Evolutionary conservation across 1,140 invertebrate genomes (phyloP), one percentile per base, ranked within the genome.

Genomic region (Brevipalpus yothersi): DNA sequence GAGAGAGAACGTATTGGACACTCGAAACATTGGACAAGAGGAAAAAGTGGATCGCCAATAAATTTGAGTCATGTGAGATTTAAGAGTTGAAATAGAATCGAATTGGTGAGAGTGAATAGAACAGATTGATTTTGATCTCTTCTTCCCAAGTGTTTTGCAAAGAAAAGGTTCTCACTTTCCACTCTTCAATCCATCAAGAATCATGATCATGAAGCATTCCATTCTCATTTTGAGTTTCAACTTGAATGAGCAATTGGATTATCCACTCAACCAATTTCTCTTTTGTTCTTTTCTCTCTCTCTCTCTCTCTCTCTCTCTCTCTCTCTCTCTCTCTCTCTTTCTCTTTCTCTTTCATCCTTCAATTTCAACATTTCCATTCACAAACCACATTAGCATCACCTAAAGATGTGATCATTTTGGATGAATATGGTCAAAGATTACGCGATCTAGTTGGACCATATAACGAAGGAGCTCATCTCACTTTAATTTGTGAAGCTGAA

Each of bases 401-500:
- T 41, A 80, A 80, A 66, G 78, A 79, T 67, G 84, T 86, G 41
- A 81, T 84, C 66, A 89, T 90, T 73, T 86, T 83, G 71, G 84
- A 86, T 66, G 79, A 79, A 42, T 82, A 82, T 67, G 76, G 81
- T 65, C 76, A 82, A 67, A 81, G 85, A 65, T 77, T 82, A 67
- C 80, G 81, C 66, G 82, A 81, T 72, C 75, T 83, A 60, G 76
- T 84, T 63, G 85, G 84, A 66, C 83, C 85, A 62, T 88, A 86
- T 71, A 84, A 86, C 67, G 86, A 90, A 72, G 86, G 84, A 51
- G 79, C 79, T 41, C 81, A 84, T 69, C 79, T 89, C 39, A 77
- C 80, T 60, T 78, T 91, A 19, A 80, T 83, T 63, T 91, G 87
- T 70, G 84, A 89, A 75, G 84, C 87, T 10, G 78, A 79, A 68